Evolutionary conservation across 2,113 vertebrate genomes (phyloP), one percentile per base, ranked within the genome.

Genomic region (Pelusios castaneus): DNA sequence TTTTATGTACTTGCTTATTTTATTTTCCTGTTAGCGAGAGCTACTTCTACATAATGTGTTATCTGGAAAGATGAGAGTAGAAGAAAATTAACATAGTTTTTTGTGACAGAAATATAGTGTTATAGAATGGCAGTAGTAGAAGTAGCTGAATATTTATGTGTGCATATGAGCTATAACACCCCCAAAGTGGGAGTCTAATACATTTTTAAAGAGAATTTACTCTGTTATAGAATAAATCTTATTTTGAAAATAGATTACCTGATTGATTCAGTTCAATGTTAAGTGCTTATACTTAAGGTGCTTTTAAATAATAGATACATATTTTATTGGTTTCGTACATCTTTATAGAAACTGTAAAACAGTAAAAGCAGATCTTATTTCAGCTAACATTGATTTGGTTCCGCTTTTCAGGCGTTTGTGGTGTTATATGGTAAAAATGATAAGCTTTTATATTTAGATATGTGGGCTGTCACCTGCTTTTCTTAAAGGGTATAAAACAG

Each of bases 231-330:
- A 92, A 79, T 58, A 88, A 84, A 52, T 85, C 67, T 87, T 89
- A 38, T 85, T 76, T 82, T 80, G 11, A 31, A 83, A 92, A n/a
- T 85, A 82, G 22, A 90, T 95, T 94, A 88, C 75, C n/a, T 87
- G 49, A 52, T 95, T 75, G 85, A 94, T 89, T 91, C 87, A 92
- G 82, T 80, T 85, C 41, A 93, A 78, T n/a, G 86, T n/a, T 75
- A 73, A 82, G 54, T 84, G 45, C 31, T 95, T 76, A 49, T 55
- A 90, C 56, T 83, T 83, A 90, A 43, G 60, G n/a, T 34, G 82
- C 75, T 52, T 94, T 94, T 96, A 93, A 95, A 89, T 95, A 89
- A 94, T 80, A 70, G 2, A 86, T 84, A 78, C 43, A 86, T 88
- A 87, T 55, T 96, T 94, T 95, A 60, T 96, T 96, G 81, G 70